Base-by-base conservation (phyloP, 2,888 invertebrate species). In the Halictus ligatus region DNA sequence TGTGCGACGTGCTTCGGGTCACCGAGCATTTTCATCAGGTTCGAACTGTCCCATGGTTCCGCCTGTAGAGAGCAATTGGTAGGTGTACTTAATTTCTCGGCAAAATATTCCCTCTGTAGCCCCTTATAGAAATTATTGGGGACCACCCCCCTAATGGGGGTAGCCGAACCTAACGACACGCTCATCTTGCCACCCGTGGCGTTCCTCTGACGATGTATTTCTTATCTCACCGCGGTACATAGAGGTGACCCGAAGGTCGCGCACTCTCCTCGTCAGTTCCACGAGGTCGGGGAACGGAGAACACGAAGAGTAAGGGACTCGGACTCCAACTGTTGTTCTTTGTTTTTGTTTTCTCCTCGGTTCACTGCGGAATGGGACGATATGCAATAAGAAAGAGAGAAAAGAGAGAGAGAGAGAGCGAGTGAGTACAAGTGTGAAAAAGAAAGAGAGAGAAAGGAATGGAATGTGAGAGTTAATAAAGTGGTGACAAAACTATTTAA, bases 401-500 rank as follows among this genome's bases (percentile, higher is more conserved):
- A 29, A 10, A 10, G 25, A 6, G 6, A 15, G 25, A 6, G 60
- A 60, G 29, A 15, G 60, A 64, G 29, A 29, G 64, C 13, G 13
- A 25, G 12, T 13, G 58, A 58, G 58, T 58, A n/a, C 7, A n/a
- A 54, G n/a, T n/a, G n/a, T n/a, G 54, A 64, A 13, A 71, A 5
- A 40, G 5, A 40, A 21, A 71, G 71, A 43, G 43, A 43, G 71
- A 43, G 67, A 85, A 54, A 72, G 79, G 79, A 75, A 85, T 85
- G 84, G 85, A 84, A 85, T 85, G 85, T 85, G 84, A 85, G 84
- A 85, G 84, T 75, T 76, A 85, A 85, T 85, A 85, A 85, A 85
- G 71, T 85, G 75, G 75, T 85, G 79, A 43, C 35, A 43, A 77
- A 84, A 75, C 48, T 67, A 84, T 75, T 72, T 15, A 58, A 29